phyloP scores from a whole-genome alignment of 1,140 invertebrate species.

The Aphelinus certus region DNA sequence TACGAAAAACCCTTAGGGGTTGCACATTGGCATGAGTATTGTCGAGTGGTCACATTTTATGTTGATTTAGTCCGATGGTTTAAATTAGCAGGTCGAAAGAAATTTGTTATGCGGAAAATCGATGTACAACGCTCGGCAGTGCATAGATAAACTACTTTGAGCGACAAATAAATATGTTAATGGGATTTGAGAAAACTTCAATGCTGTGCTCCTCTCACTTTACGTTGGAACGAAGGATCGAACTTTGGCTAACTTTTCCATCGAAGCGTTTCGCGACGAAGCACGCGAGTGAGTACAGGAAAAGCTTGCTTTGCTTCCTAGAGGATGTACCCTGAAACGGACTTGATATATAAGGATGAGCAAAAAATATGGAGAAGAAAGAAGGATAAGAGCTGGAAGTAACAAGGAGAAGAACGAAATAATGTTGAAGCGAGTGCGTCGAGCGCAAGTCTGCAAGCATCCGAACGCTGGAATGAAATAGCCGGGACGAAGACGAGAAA shows the following conservation, averaged over 20 bases:
- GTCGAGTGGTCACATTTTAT: too few species aligned
- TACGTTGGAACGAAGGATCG: slow-evolving; percentile 52
- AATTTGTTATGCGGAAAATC: slow-evolving; percentile 46
- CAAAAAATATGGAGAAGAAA: slow-evolving; percentile 33
- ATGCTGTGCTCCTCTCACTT: slow-evolving; percentile 56
- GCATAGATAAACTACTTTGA: slow-evolving; percentile 54
- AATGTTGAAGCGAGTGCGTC: slow-evolving; percentile 42
- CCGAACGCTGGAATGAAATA: slow-evolving; percentile 34
- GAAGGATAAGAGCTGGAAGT: slow-evolving; percentile 26
- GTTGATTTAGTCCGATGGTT: too few species aligned
- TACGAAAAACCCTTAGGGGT: too few species aligned
- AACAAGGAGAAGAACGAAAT: slow-evolving; percentile 28
- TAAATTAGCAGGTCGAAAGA: slow-evolving; percentile 9
- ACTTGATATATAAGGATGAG: slow-evolving; percentile 19
- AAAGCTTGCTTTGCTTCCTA: neutral
- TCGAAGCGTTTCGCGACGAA: slow-evolving; percentile 13
- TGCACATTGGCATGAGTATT: too few species aligned
- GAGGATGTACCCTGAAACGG: slow-evolving; percentile 5
- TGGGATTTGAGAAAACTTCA: slow-evolving; percentile 58
- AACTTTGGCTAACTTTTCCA: slow-evolving; percentile 58
- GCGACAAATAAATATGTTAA: slow-evolving; percentile 64
- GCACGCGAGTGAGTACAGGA: too few species aligned
- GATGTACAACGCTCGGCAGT: slow-evolving; percentile 48
- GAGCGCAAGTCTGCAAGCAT: neutral
- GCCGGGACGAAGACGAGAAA: slow-evolving; percentile 39